A percentile compares a stretch with the other conserved stretches of the same genome.
Evolutionary conservation across 2,113 vertebrate species (phyloP).

Genomic region (Pangasianodon gigas): DNA sequence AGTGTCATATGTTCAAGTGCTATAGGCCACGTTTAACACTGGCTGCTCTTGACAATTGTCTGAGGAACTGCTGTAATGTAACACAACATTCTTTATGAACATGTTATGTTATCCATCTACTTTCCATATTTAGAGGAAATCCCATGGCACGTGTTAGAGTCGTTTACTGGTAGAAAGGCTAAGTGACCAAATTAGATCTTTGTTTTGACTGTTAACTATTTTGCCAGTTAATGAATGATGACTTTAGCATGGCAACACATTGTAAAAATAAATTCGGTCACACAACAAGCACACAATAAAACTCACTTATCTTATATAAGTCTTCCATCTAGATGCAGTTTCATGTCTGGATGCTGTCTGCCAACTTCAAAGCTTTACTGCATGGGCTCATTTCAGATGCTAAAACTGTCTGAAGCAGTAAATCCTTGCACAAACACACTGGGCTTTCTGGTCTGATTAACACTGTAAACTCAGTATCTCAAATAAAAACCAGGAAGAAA

Average conservation of each 20-base stretch:
- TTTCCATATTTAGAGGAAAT: not conserved
- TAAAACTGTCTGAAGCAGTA: conserved; percentile 27
- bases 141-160: not conserved
- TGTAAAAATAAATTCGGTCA: not conserved
- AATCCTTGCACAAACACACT: conserved; percentile 22
- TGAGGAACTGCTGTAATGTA: not conserved
- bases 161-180: not conserved
- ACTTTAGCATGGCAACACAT: not conserved
- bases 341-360: not conserved
- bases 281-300: not conserved
- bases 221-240: not conserved
- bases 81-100: not conserved
- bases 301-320: not conserved
- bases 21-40: not conserved
- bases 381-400: conserved; percentile 3
- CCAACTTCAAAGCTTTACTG: conserved; percentile 8
- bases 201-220: not conserved
- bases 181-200: not conserved
- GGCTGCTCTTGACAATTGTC: conserved; percentile 11
- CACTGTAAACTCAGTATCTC: not conserved
- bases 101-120: not conserved
- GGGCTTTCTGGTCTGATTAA: not conserved
- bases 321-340: not conserved
- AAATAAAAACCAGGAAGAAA: not conserved
- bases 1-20: not conserved